phyloP scores from a whole-genome alignment of 2,113 vertebrate species.

The Eubucco bourcierii region DNA sequence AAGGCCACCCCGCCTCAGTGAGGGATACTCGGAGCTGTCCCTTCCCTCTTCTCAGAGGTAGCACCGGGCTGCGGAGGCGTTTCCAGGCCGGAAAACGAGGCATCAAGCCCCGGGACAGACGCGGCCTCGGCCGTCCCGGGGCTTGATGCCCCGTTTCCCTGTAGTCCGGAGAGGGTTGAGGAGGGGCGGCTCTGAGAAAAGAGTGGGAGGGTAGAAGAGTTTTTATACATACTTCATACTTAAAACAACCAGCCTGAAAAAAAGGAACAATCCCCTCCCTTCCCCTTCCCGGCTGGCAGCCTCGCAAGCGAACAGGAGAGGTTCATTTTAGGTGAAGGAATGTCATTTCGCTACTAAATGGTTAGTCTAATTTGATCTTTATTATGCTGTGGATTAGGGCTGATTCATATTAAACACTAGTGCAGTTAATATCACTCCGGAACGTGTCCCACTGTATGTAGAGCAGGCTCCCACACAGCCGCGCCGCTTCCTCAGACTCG shows the following conservation, averaged over 20 bases:
- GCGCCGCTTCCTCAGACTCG: conserved; percentile 16
- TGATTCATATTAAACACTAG: conserved; percentile 65
- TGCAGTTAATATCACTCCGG: conserved; percentile 24
- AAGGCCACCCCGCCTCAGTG: background rate
- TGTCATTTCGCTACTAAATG: conserved; percentile 71
- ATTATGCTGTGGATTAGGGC: conserved; percentile 67
- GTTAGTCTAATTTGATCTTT: conserved; percentile 74
- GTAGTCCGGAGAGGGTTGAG: too few species aligned
- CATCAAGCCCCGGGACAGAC: background rate
- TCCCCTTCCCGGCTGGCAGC: background rate
- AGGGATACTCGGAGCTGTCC: background rate
- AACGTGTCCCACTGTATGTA: conserved; percentile 15
- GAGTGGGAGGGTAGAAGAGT: background rate
- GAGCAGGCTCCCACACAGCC: background rate
- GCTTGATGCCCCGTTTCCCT: background rate
- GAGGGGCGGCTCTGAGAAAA: background rate
- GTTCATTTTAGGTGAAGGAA: conserved; percentile 62
- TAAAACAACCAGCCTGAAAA: background rate
- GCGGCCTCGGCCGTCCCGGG: background rate
- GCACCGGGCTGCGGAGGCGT: too few species aligned
- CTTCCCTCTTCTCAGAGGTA: background rate
- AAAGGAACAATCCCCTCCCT: background rate
- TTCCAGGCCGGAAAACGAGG: background rate
- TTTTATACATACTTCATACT: background rate
- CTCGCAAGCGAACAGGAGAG: background rate